Percentiles rank a stretch among this genome's conserved stretches.
Evolutionary conservation across 53 echinoderm and acorn worm genomes (phyloP).

Genomic region (Mesocentrotus franciscanus): DNA sequence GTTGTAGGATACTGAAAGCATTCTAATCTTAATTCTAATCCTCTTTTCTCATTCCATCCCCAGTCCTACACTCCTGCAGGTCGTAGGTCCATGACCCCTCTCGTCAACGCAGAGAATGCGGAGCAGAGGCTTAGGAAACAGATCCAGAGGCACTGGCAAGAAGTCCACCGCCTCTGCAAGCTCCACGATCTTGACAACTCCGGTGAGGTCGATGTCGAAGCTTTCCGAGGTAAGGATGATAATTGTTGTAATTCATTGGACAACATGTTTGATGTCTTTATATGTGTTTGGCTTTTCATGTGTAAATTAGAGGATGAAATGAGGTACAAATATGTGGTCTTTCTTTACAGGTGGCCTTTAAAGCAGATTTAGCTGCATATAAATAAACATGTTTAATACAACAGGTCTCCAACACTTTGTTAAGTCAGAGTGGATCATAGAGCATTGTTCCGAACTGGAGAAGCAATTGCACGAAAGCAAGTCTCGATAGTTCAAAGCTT

Average conservation of each 20-base stretch:
- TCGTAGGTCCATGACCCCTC: constrained; percentile 81
- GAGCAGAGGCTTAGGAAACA: constrained; percentile 87
- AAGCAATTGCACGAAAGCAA: too few species aligned
- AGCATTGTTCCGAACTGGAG: too few species aligned
- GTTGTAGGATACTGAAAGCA: too few species aligned
- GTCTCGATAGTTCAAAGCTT: too few species aligned
- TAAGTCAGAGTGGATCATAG: too few species aligned
- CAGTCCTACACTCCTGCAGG: constrained; percentile 61
- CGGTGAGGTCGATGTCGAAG: constrained; percentile 73
- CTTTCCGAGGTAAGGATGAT: constrained; percentile 78
- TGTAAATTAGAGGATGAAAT: background rate
- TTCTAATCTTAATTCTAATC: background rate
- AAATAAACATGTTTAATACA: too few species aligned
- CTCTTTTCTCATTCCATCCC: background rate
- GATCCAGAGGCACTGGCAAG: constrained; percentile 88
- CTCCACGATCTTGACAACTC: constrained; percentile 76
- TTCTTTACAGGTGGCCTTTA: too few species aligned
- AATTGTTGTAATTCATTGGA: background rate
- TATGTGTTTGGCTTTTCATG: background rate
- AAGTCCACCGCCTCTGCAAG: constrained; percentile 82
- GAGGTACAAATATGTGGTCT: background rate
- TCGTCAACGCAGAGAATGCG: constrained; percentile 90
- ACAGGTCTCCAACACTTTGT: too few species aligned
- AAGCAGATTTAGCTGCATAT: too few species aligned
- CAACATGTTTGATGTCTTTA: background rate